phyloP scores from a whole-genome alignment of 2,113 vertebrate genomes.

The Mus pahari region DNA sequence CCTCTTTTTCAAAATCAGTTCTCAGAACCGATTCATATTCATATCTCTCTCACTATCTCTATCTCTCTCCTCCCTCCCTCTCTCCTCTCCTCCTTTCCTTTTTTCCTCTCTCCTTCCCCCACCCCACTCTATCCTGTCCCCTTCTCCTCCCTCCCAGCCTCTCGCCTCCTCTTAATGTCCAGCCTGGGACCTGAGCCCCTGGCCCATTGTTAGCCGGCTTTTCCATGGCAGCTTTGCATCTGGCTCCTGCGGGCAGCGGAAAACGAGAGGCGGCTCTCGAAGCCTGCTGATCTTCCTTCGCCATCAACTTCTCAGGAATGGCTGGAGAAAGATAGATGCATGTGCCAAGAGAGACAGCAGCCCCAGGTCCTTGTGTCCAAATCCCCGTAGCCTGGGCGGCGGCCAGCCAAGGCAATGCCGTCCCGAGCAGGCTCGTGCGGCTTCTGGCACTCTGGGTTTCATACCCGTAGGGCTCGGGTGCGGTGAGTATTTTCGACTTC shows the following conservation, averaged over 20 bases:
- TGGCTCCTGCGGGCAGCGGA: constrained; percentile 85
- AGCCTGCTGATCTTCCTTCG: constrained; percentile 83
- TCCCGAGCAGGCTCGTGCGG: constrained; percentile 73
- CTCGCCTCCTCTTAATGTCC: constrained; percentile 71
- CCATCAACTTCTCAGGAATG: constrained; percentile 86
- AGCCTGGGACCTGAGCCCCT: constrained; percentile 80
- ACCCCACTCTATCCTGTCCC: background rate
- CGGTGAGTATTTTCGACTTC: constrained; percentile 88
- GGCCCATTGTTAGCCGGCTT: constrained; percentile 86
- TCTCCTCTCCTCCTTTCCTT: background rate
- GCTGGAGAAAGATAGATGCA: constrained; percentile 82
- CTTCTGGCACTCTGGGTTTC: constrained; percentile 86
- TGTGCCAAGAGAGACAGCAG: constrained; percentile 76
- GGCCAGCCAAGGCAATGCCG: constrained; percentile 72
- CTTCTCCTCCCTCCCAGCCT: background rate
- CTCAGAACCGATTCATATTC: constrained; percentile 38
- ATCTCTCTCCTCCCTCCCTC: background rate
- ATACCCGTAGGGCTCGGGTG: constrained; percentile 85
- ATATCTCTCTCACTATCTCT: background rate
- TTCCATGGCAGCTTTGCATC: constrained; percentile 83
- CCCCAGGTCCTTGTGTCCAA: constrained; percentile 75
- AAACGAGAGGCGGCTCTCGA: constrained; percentile 81
- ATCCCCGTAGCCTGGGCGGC: constrained; percentile 75
- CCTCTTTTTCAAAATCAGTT: constrained; percentile 80
- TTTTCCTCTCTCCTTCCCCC: background rate